Conservation (phyloP, 1,140 invertebrate species). For the Diprion similis region DNA sequence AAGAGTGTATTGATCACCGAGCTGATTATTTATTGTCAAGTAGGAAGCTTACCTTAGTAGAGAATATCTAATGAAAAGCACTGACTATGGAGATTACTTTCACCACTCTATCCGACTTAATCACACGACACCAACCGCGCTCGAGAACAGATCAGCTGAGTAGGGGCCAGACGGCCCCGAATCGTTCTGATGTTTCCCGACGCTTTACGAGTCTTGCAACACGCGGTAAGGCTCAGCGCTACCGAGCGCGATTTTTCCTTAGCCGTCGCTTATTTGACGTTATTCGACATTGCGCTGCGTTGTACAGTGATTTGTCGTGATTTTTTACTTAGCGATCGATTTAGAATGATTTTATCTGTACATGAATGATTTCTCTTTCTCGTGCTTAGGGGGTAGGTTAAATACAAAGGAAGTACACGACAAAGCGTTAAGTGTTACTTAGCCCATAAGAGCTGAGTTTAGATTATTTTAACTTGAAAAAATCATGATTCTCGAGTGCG, state of each 20-base stretch:
- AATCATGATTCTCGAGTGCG: no score
- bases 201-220: no score
- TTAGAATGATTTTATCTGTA: no score
- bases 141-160: no score
- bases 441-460: no score
- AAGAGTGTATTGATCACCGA: neutral
- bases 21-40: neutral
- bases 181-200: no score
- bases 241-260: slow-evolving; percentile 2
- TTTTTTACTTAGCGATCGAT: neutral
- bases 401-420: neutral
- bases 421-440: neutral
- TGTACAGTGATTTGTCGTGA: no score
- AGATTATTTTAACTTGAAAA: no score
- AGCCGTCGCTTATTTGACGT: neutral
- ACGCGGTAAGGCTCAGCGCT: neutral
- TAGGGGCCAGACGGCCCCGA: no score
- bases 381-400: neutral
- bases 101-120: neutral
- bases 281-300: no score
- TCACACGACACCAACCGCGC: no score
- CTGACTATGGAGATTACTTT: neutral
- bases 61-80: neutral
- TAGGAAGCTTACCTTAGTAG: neutral
- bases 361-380: neutral